These are phyloP conservation scores for Drymodes brunneopygia DNA, from an alignment of 2,113 vertebrate genomes.

Conservation along the genomic window DNA sequence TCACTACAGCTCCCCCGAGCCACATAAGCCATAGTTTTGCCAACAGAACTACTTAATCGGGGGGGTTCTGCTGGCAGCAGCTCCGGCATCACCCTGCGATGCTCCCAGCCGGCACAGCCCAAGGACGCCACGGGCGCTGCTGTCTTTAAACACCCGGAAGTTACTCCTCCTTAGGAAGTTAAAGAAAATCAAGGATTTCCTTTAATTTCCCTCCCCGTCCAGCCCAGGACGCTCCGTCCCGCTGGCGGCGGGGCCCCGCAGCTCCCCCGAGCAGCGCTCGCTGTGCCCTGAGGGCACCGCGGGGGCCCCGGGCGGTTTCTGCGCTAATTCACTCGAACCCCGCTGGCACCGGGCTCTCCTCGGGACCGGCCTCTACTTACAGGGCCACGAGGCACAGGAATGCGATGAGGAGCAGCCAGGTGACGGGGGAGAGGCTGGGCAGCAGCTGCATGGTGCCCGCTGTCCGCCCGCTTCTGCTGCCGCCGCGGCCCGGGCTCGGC, in stretches of 20 bases:
- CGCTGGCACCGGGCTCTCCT: neutral
- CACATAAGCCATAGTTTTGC: neutral
- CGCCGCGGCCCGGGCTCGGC: neutral
- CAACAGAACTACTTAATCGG: neutral
- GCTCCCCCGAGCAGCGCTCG: neutral
- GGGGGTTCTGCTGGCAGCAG: neutral
- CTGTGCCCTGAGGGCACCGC: neutral
- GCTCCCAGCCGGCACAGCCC: neutral
- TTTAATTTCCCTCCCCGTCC: neutral
- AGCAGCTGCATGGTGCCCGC: neutral
- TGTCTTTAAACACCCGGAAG: neutral
- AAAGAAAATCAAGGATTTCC: neutral
- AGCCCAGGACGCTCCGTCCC: neutral
- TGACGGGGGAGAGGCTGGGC: slow-evolving; percentile 42
- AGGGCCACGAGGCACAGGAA: slow-evolving; percentile 42
- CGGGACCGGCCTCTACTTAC: slow-evolving; percentile 42
- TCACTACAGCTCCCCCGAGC: neutral
- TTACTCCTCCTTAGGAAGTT: neutral
- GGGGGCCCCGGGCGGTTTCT: neutral
- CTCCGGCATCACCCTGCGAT: neutral
- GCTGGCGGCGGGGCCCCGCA: accelerated
- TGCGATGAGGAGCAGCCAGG: slow-evolving; percentile 60
- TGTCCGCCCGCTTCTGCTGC: neutral
- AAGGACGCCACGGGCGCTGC: neutral
- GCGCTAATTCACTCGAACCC: neutral